Conservation (phyloP, 35 echinoderm and acorn worm species). For the Lytechinus variegatus region DNA sequence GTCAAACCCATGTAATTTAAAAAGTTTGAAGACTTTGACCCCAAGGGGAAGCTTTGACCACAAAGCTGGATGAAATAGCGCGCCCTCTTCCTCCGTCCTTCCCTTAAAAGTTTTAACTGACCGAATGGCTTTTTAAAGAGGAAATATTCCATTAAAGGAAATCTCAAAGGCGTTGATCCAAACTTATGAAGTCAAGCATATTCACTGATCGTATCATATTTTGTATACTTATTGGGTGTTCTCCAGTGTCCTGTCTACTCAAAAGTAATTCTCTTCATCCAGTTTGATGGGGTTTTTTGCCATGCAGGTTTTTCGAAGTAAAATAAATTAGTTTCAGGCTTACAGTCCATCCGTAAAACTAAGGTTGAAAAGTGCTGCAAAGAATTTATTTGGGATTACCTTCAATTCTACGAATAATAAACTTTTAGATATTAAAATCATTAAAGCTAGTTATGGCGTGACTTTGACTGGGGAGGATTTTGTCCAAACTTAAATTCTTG, state of each 20-base stretch:
- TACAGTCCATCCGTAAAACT: no score
- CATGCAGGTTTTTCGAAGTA: background rate
- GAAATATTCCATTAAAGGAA: background rate
- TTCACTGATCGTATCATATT: background rate
- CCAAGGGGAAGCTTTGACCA: background rate
- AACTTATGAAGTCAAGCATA: background rate
- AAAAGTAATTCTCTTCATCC: background rate
- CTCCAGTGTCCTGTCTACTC: background rate
- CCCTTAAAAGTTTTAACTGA: background rate
- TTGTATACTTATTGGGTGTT: background rate
- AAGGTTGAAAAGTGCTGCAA: no score
- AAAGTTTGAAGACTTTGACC: background rate
- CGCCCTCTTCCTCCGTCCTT: background rate
- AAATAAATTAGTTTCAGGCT: no score
- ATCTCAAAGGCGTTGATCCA: background rate
- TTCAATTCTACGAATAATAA: no score
- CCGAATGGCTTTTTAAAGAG: background rate
- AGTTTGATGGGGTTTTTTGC: background rate
- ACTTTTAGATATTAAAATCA: background rate
- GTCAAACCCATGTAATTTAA: background rate
- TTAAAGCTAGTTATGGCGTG: background rate
- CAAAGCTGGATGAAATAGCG: background rate
- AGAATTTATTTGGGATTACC: no score
- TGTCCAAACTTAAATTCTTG: background rate
- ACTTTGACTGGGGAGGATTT: background rate